Percentiles rank a stretch among this genome's conserved stretches.
Conservation (phyloP, 37 sponge, comb jelly and placozoan genomes). For the Diacarnus erythraeanus region DNA sequence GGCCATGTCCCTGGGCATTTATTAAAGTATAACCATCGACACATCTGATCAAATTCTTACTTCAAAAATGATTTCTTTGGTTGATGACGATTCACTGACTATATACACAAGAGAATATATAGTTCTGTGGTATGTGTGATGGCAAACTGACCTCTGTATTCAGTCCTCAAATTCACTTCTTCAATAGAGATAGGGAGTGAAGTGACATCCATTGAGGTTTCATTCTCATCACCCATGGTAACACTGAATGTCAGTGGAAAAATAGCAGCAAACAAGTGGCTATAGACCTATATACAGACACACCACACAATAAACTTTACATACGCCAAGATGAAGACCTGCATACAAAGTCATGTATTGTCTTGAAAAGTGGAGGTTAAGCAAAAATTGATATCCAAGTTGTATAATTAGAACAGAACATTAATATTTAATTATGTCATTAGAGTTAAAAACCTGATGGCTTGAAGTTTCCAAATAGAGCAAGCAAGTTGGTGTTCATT, state of each 20-base stretch:
- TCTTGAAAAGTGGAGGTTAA: not conserved
- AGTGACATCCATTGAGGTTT: not conserved
- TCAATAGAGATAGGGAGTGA: conserved; percentile 2
- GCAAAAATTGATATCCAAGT: too few species aligned
- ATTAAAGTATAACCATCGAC: not conserved
- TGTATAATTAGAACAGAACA: too few species aligned
- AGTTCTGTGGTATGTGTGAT: not conserved
- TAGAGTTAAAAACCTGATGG: too few species aligned
- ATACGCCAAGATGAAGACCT: too few species aligned
- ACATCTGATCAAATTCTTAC: not conserved
- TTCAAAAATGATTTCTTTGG: not conserved
- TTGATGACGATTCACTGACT: not conserved
- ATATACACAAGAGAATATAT: too few species aligned
- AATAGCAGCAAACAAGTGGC: conserved; percentile 7
- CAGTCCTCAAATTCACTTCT: conserved; percentile 25
- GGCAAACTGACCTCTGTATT: not conserved
- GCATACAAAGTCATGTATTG: not conserved
- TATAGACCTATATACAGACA: conserved; percentile 39
- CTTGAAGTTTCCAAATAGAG: too few species aligned
- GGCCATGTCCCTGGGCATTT: conserved; percentile 30
- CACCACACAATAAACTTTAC: too few species aligned
- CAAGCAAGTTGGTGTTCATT: too few species aligned
- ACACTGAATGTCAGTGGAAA: conserved; percentile 35
- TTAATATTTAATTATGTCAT: too few species aligned
- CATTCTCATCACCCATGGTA: not conserved